A percentile compares a stretch with the other conserved stretches of the same genome.
phyloP scores from a whole-genome alignment of 2,888 invertebrate genomes.

The Suillia variegata region DNA sequence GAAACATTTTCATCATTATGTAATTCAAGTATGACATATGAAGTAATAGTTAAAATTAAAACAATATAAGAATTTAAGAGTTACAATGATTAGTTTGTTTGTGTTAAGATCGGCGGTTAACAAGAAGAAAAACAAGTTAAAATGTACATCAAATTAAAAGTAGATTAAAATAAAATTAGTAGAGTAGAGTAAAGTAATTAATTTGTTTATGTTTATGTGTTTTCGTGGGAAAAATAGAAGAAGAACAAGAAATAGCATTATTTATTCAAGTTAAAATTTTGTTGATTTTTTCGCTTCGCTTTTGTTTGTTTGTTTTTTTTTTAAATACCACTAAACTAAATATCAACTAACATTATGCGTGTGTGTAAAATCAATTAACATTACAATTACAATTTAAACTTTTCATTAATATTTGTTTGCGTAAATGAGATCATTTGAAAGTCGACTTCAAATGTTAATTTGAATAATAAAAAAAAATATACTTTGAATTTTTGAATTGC shows the following conservation, averaged over 20 bases:
- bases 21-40: background rate
- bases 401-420: conserved; percentile 28
- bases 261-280: background rate
- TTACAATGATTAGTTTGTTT: background rate
- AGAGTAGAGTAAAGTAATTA: too few relatives aligned
- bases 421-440: conserved; percentile 40
- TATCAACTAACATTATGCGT: background rate
- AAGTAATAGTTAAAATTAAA: background rate
- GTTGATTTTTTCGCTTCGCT: background rate
- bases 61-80: background rate
- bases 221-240: too few relatives aligned
- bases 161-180: background rate
- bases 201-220: too few relatives aligned
- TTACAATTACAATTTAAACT: conserved; percentile 2
- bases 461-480: conserved; percentile 15
- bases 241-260: background rate
- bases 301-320: too few relatives aligned
- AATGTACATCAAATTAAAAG: background rate
- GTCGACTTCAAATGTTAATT: conserved; percentile 29
- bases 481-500: background rate
- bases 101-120: too few relatives aligned
- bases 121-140: too few relatives aligned
- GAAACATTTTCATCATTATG: too few relatives aligned
- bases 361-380: conserved; percentile 1
- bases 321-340: background rate